Conservation (phyloP, 1,140 invertebrate genomes). For the Drosophila parabipectinata region DNA sequence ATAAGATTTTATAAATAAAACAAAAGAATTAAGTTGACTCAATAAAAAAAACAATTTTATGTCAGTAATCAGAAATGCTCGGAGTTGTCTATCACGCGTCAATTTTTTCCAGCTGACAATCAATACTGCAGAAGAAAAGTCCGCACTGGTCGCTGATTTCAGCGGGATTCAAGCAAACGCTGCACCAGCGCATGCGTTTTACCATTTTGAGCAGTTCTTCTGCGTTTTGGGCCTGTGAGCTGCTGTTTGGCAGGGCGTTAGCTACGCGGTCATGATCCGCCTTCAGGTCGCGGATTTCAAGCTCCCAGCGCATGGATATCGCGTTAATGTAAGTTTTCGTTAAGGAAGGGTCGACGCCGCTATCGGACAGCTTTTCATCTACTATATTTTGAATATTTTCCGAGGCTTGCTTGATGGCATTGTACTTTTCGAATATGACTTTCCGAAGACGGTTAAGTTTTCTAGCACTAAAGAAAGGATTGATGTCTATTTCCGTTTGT, state of each 20-base stretch:
- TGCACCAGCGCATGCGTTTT: background rate
- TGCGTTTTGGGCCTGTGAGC: background rate
- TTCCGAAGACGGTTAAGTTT: background rate
- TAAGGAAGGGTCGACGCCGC: background rate
- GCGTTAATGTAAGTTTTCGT: background rate
- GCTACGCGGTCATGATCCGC: background rate
- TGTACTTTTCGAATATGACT: background rate
- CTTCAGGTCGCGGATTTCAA: background rate
- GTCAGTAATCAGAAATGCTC: too few relatives aligned
- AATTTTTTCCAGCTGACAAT: background rate
- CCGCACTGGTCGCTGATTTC: background rate
- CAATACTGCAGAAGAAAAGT: background rate
- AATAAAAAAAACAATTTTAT: background rate
- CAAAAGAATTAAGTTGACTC: background rate
- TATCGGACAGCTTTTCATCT: background rate
- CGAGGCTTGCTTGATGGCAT: background rate
- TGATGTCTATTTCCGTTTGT: background rate
- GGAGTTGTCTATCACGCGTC: background rate
- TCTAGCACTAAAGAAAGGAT: background rate
- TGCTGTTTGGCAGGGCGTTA: background rate
- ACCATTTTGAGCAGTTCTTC: background rate
- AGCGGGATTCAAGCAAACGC: background rate
- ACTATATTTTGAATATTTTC: too few relatives aligned
- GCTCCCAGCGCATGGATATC: background rate
- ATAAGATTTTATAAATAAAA: background rate